phyloP scores from a whole-genome alignment of 1,140 invertebrate genomes.

The Heterodera schachtii region DNA sequence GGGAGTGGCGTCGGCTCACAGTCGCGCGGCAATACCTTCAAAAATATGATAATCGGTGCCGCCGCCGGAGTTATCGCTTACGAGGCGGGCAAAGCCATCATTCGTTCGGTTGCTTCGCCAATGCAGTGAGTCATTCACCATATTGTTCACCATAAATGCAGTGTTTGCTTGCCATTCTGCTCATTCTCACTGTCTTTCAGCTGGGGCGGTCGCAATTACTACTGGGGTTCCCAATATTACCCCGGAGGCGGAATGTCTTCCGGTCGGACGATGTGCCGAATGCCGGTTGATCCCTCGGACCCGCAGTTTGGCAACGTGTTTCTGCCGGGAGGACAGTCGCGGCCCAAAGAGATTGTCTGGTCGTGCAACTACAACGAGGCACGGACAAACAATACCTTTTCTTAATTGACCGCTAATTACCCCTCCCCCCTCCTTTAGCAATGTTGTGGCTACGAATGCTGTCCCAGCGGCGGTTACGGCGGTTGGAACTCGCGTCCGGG shows the following conservation, averaged over 20 bases:
- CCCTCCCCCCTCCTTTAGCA: constrained; percentile 1
- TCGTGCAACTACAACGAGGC: constrained; percentile 52
- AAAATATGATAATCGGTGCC: constrained; percentile 63
- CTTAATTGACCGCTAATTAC: not conserved
- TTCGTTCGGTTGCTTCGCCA: constrained; percentile 51
- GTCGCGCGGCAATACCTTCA: constrained; percentile 59
- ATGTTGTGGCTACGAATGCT: constrained; percentile 57
- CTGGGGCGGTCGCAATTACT: constrained; percentile 60
- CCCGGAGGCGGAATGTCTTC: constrained; percentile 32
- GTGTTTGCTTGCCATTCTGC: not conserved
- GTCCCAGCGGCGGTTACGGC: constrained; percentile 42
- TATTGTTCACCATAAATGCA: not conserved
- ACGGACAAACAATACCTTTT: constrained; percentile 17
- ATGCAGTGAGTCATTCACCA: constrained; percentile 55
- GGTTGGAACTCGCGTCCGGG: constrained; percentile 31
- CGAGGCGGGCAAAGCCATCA: constrained; percentile 63
- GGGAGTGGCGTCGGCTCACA: constrained; percentile 56
- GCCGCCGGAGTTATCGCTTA: constrained; percentile 64
- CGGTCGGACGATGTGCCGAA: constrained; percentile 56
- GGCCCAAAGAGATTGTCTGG: constrained; percentile 62
- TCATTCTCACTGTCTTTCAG: constrained; percentile 39
- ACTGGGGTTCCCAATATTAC: constrained; percentile 58
- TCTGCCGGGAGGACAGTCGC: constrained; percentile 54
- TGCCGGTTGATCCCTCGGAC: constrained; percentile 57
- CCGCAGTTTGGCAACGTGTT: constrained; percentile 59